phyloP scores from a whole-genome alignment of 2,888 invertebrate genomes.

The Conistra vaccinii region DNA sequence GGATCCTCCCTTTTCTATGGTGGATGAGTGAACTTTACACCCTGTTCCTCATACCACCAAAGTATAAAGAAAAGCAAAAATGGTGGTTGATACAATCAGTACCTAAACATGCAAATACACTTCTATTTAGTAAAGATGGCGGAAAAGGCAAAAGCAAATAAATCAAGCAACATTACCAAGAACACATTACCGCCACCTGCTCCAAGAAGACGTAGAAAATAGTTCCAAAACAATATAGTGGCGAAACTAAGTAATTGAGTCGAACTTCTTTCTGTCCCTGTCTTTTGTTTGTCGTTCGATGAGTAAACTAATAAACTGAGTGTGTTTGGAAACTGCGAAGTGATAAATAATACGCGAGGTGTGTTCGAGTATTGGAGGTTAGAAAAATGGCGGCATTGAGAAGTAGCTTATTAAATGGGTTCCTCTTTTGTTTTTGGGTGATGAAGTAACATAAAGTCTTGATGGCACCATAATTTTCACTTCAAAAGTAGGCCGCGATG shows the following conservation, averaged over 20 bases:
- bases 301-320: constrained; percentile 56
- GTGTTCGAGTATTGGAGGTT: neutral
- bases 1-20: no score
- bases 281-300: constrained; percentile 51
- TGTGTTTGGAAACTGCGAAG: constrained; percentile 35
- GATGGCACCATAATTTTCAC: neutral
- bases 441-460: neutral
- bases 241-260: constrained; percentile 51
- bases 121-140: neutral
- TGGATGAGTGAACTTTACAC: no score
- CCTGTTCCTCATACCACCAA: no score
- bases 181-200: constrained; percentile 32
- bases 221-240: constrained; percentile 34
- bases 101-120: constrained; percentile 22
- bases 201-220: constrained; percentile 8
- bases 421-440: neutral
- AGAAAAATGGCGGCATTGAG: neutral
- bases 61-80: neutral
- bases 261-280: constrained; percentile 39
- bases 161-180: constrained; percentile 34
- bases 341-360: constrained; percentile 34
- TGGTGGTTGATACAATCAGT: neutral
- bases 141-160: constrained; percentile 29
- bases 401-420: neutral
- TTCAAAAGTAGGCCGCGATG: neutral